Evolutionary conservation across 1,140 invertebrate species (phyloP), one percentile per base, ranked within the genome.

Genomic region (Eupristina koningsbergeri): DNA sequence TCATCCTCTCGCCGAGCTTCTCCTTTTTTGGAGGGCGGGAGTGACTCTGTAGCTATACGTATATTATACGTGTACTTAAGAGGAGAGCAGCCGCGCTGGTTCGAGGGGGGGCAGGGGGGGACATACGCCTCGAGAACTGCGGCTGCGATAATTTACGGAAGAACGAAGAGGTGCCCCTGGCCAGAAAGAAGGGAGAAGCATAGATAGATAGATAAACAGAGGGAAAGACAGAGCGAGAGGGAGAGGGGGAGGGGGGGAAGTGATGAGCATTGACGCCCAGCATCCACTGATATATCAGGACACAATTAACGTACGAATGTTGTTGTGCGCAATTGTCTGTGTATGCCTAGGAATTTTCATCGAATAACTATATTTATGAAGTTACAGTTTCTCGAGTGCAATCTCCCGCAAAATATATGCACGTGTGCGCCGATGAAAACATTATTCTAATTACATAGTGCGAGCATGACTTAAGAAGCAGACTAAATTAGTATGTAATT

Each of bases 101-200:
- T 0, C 29, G 39, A 61, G 53, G 29, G 19, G 41, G 1, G n/a
- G 73, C 1, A 50, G 9, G 22, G 73, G 34, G 11, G 73, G 50
- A 22, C 41, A 19, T n/a, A 41, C 63, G 78, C 34, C 47, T 47
- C 73, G 78, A 80, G 69, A 75, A 76, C 77, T 75, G 80, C 39
- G 39, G 36, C 47, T 50, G 50, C 36, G 77, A 85, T 86, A 88
- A 85, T 87, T 87, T 86, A 87, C 85, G 79, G 39, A 81, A 86
- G 77, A 85, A 63, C 61, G 74, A 74, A 29, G 85, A 76, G 61
- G 39, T 31, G 53, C 73, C 45, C 39, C 47, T 53, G 63, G 63
- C 26, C 34, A 67, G 63, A 69, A 80, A 73, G 53, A 58, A 64
- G 63, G 67, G 63, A 45, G 63, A 58, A 50, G n/a, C 41, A 11